These are phyloP conservation scores for Alethe castanea DNA, from an alignment of 2,113 vertebrate species.

Conservation along the genomic window DNA sequence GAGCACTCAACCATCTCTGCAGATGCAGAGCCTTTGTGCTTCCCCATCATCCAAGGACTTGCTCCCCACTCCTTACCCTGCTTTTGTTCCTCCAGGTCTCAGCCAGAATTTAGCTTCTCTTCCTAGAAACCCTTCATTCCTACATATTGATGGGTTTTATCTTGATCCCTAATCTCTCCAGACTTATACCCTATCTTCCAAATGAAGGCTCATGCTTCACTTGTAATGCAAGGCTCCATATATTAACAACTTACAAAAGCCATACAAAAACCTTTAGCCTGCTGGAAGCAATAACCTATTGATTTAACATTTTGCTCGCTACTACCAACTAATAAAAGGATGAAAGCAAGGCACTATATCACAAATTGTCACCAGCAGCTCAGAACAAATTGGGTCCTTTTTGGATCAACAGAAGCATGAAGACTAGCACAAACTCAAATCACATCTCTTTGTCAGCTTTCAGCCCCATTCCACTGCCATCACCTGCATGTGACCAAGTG, in stretches of 20 bases:
- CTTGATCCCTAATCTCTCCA: not conserved
- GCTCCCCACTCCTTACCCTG: not conserved
- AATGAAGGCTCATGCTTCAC: not conserved
- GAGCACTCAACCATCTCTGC: not conserved
- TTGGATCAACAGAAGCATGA: not conserved
- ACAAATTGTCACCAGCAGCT: not conserved
- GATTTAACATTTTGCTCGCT: constrained; percentile 17
- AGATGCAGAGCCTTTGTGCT: not conserved
- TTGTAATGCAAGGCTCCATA: not conserved
- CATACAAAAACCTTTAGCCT: not conserved
- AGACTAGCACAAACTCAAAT: not conserved
- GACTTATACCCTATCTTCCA: not conserved
- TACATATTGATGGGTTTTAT: not conserved
- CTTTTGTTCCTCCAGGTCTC: not conserved
- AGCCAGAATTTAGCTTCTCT: not conserved
- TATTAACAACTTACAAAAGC: constrained; percentile 4
- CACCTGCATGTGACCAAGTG: not conserved
- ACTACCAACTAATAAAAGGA: not conserved
- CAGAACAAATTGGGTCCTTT: not conserved
- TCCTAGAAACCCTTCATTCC: not conserved
- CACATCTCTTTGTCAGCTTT: not conserved
- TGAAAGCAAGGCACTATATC: not conserved
- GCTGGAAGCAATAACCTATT: not conserved
- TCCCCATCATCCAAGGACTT: not conserved
- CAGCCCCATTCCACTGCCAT: not conserved